Evolutionary conservation across 2,113 vertebrate species (phyloP), one percentile per base, ranked within the genome.

Genomic region (Meleagris gallopavo): DNA sequence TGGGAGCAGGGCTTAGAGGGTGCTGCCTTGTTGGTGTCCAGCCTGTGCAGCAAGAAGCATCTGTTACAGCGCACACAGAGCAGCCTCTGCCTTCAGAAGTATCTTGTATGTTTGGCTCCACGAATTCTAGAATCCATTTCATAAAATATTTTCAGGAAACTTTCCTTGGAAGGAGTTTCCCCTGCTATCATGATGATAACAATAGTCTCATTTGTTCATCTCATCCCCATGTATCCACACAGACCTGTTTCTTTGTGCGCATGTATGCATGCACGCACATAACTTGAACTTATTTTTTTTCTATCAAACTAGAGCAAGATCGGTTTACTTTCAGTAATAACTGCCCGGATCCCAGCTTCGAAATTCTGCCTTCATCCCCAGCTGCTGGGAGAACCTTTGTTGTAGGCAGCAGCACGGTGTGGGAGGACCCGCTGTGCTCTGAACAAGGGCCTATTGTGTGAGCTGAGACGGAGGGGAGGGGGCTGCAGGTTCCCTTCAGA

Each of bases 371-470:
- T 83, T 41, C 72, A 40, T 81, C 79, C 65, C 79, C 25, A 27
- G 0, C 11, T 91, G 89, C 70, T 64, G 71, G 83, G 72, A 69
- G 79, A 88, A 88, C 57, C 61, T 95, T 93, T 93, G 82, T 95
- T 93, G 36, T 22, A 1, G 24, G 95, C 61, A 93, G 85, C 89
- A 45, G 66, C 5, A 6, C 4, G 74, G 78, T 83, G 70, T 17
- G 27, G 86, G 89, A 94, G 93, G 93, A 70, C 41, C 71, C 93
- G 93, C 93, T 93, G 88, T 94, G 88, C 69, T 54, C 18, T 8
- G 90, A 81, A 96, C 94, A 96, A 95, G 93, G 88, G 65, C 5
- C 76, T 36, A 86, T 96, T 95, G 83, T 95, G 9, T 65, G 4
- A 27, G 72, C 65, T 11, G 43, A 45, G 66, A 55, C 62, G 67